Evolutionary conservation across 2,888 invertebrate genomes (phyloP).

Genomic region (Myopa testacea): DNA sequence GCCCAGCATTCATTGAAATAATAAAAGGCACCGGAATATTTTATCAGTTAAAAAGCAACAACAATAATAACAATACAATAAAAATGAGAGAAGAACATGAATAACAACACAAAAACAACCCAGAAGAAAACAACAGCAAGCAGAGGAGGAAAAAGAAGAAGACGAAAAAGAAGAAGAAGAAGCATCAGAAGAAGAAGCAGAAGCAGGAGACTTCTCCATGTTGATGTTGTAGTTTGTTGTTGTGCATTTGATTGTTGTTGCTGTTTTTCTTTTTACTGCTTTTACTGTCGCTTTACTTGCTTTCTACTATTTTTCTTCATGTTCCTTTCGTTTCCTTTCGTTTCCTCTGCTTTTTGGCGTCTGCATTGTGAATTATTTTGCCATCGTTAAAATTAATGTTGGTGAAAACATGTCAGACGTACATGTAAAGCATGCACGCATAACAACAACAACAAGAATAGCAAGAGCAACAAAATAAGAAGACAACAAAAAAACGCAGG

Average conservation of each 20-base stretch:
- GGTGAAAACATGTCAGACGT: conserved; percentile 32
- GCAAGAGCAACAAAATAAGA: not conserved
- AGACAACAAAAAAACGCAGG: not conserved
- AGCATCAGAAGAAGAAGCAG: not conserved
- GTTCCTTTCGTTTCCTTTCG: conserved; percentile 1
- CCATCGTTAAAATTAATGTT: conserved; percentile 34
- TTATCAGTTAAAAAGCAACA: not conserved
- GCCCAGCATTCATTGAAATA: not conserved
- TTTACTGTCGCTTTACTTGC: not conserved
- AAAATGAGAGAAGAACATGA: not conserved
- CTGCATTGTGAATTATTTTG: conserved; percentile 18
- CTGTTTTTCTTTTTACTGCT: not conserved
- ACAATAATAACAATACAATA: too few relatives aligned
- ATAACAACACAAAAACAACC: not conserved
- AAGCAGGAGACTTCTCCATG: not conserved
- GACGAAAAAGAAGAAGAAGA: not conserved
- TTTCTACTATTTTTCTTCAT: not conserved
- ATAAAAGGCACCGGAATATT: not conserved
- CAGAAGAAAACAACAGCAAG: not conserved
- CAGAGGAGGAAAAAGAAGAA: not conserved
- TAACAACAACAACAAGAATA: not conserved
- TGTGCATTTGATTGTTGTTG: not conserved
- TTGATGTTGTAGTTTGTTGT: not conserved
- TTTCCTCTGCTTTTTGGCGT: not conserved
- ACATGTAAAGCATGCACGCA: conserved; percentile 30